Conservation (phyloP, 2,797 vertebrate species). For the Zonotrichia albicollis region DNA sequence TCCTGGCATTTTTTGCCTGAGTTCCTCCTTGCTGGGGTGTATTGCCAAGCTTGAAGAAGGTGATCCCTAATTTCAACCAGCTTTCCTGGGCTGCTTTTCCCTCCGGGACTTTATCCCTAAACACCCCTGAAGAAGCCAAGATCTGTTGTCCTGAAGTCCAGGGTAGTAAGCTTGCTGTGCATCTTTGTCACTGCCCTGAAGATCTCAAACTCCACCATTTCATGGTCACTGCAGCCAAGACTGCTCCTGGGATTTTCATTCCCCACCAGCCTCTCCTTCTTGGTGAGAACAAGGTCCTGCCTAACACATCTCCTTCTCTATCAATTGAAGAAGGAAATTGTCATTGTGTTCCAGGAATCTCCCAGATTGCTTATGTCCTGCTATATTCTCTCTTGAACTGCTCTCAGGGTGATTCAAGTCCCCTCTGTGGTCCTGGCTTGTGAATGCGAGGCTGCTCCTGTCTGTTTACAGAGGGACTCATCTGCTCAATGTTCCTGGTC, state of each 20-base stretch:
- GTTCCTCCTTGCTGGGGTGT: background rate
- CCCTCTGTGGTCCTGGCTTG: background rate
- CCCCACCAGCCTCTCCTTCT: fast-evolving
- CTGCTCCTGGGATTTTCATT: background rate
- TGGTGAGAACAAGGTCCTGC: background rate
- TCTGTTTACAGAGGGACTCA: background rate
- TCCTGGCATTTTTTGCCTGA: background rate
- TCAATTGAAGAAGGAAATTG: background rate
- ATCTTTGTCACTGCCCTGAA: background rate
- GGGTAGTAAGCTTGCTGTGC: background rate
- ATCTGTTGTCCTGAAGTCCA: background rate
- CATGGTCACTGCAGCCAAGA: background rate
- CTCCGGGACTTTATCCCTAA: background rate
- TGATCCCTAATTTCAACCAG: background rate
- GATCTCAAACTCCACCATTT: background rate
- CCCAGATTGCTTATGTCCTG: background rate
- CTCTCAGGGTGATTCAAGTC: background rate
- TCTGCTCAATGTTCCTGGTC: background rate
- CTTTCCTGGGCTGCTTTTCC: background rate
- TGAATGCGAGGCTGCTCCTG: background rate
- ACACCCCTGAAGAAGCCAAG: background rate
- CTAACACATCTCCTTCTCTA: background rate
- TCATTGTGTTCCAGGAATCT: background rate
- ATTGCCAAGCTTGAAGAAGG: background rate
- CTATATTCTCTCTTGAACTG: background rate